Conservation (phyloP, 1,140 invertebrate genomes). For the Drosophila tropicalis region DNA sequence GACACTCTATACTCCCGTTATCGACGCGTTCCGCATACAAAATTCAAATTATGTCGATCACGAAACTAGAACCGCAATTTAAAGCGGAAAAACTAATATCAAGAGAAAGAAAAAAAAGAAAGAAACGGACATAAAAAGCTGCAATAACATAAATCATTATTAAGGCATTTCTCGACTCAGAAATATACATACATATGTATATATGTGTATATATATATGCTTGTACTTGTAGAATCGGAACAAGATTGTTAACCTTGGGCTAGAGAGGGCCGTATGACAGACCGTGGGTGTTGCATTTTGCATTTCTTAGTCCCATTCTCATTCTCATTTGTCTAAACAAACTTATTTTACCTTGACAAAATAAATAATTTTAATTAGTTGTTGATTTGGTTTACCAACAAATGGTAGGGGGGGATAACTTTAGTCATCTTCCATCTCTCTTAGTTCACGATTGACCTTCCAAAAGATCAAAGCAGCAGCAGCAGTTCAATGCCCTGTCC, state of each 20-base stretch:
- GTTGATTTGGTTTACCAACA: no score
- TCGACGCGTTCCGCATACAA: slow-evolving; percentile 76
- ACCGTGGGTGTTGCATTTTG: slow-evolving; percentile 12
- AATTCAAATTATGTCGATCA: slow-evolving; percentile 71
- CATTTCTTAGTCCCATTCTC: background rate
- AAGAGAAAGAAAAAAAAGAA: background rate
- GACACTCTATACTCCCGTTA: slow-evolving; percentile 34
- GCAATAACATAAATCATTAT: slow-evolving; percentile 6
- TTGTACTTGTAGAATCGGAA: background rate
- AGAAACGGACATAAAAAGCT: slow-evolving; percentile 6
- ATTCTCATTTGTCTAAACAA: slow-evolving; percentile 4
- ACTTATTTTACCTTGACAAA: background rate
- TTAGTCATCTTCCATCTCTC: no score
- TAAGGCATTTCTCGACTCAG: background rate
- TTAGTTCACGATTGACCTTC: no score
- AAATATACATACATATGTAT: background rate
- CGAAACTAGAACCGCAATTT: slow-evolving; percentile 35
- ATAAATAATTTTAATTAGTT: background rate
- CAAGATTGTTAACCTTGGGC: slow-evolving; percentile 6
- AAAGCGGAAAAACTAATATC: slow-evolving; percentile 8
- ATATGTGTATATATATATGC: background rate
- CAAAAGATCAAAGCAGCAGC: no score
- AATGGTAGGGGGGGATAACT: no score
- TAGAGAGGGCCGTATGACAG: background rate
- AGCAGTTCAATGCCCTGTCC: no score